Base-by-base conservation (phyloP, 1,140 invertebrate species). In the Macrosteles quadrilineatus region DNA sequence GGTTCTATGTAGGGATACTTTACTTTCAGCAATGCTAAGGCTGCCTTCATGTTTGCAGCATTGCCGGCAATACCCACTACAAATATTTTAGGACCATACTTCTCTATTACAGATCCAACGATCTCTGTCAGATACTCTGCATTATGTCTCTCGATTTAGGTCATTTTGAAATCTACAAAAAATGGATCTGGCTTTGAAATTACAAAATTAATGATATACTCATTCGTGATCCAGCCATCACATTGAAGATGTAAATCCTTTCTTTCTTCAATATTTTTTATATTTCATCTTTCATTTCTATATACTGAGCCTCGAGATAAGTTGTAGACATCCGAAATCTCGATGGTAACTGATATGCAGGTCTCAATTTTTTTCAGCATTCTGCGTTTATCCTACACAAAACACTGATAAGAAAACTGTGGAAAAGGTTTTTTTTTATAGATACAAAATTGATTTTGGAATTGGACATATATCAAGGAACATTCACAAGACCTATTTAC, bases 201-300 rank as follows among this genome's bases (percentile, higher is more conserved):
- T 14, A 77, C 72, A 67, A 78, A 75, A 71, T 79, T 77, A 45
- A 78, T 72, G 9, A 78, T 70, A n/a, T 72, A 73, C 73, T 78
- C 75, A 23, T 75, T 71, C n/a, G 70, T 27, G 9, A 73, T 74
- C 73, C 78, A 79, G 14, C 76, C 75, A 72, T 78, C 77, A 67
- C 75, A 77, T 68, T 79, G 75, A 25, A 77, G 4, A 14, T 69
- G 66, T 55, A 77, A 47, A 69, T 43, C 50, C 36, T 32, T 45
- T 43, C 68, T 31, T 14, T 71, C 55, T 23, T 59, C 9, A 1
- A 36, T 36, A 36, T 4, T 36, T n/a, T 36, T 29, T 1, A 29
- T 64, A 64, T 31, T 11, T 64, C 27, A 30, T 30, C n/a, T 53
- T 68, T 32, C 66, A 68, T 68, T 68, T 68, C 66, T 30, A 63